These are phyloP conservation scores for Plebejus argus DNA, from an alignment of 2,888 invertebrate species.

Conservation along the genomic window DNA sequence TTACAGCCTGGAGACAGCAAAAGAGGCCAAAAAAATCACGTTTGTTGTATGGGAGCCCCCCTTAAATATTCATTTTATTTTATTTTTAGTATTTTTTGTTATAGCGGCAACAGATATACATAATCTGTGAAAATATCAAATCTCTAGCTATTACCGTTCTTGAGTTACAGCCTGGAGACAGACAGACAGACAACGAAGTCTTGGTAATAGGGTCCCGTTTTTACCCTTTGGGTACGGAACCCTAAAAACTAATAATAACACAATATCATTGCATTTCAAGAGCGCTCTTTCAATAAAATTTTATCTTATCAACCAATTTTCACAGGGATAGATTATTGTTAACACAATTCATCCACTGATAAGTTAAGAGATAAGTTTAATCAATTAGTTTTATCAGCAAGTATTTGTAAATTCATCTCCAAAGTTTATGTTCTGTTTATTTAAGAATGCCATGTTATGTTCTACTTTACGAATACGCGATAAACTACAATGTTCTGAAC, in stretches of 20 bases:
- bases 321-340: not conserved
- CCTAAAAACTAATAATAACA: not conserved
- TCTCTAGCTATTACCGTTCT: too few relatives aligned
- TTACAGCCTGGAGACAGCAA: too few relatives aligned
- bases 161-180: too few relatives aligned
- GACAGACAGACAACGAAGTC: too few relatives aligned
- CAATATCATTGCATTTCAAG: not conserved
- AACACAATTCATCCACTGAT: not conserved
- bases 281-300: not conserved
- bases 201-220: too few relatives aligned
- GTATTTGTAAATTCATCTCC: not conserved
- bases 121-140: too few relatives aligned
- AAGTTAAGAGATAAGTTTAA: not conserved
- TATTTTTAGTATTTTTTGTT: too few relatives aligned
- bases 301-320: slow-evolving; percentile 21
- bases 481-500: not conserved
- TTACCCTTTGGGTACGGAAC: too few relatives aligned
- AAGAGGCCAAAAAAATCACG: too few relatives aligned
- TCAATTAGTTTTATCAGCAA: not conserved
- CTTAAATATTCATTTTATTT: too few relatives aligned
- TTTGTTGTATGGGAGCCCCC: too few relatives aligned
- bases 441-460: not conserved
- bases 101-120: too few relatives aligned
- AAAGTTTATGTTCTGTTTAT: not conserved
- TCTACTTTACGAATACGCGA: not conserved